Percentiles rank a stretch among this genome's conserved stretches.
Evolutionary conservation across 1,140 invertebrate species (phyloP).

Genomic region (Goniozus legneri): DNA sequence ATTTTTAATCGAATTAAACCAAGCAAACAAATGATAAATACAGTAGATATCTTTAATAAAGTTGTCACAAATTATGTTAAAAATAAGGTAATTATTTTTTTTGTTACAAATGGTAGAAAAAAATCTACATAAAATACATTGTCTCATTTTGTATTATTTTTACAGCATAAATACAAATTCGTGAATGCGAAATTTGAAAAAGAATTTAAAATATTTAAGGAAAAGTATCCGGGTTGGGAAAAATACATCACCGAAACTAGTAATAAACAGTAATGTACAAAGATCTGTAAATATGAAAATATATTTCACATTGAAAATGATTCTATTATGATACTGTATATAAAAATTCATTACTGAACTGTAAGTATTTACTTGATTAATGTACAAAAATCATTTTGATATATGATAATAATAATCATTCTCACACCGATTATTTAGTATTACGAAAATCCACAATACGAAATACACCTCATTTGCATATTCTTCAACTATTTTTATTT

Average conservation of each 20-base stretch:
- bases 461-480: background rate
- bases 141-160: background rate
- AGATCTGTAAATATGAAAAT: too few species aligned
- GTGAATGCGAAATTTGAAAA: background rate
- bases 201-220: conserved; percentile 6
- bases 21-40: conserved; percentile 55
- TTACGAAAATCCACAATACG: too few species aligned
- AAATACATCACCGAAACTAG: too few species aligned
- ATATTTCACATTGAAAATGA: too few species aligned
- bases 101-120: background rate
- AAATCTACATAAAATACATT: background rate
- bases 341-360: too few species aligned
- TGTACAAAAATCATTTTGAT: too few species aligned
- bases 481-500: conserved; percentile 1
- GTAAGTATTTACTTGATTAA: too few species aligned
- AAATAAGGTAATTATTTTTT: conserved; percentile 44
- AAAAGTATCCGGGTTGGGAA: conserved; percentile 14
- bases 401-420: too few species aligned
- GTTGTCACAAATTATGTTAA: conserved; percentile 46
- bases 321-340: too few species aligned
- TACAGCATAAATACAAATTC: background rate
- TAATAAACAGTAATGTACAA: too few species aligned
- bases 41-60: conserved; percentile 56
- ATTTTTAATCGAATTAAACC: conserved; percentile 60
- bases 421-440: too few species aligned